Conservation (phyloP, 1,140 invertebrate species). For the Pogonus chalceus region DNA sequence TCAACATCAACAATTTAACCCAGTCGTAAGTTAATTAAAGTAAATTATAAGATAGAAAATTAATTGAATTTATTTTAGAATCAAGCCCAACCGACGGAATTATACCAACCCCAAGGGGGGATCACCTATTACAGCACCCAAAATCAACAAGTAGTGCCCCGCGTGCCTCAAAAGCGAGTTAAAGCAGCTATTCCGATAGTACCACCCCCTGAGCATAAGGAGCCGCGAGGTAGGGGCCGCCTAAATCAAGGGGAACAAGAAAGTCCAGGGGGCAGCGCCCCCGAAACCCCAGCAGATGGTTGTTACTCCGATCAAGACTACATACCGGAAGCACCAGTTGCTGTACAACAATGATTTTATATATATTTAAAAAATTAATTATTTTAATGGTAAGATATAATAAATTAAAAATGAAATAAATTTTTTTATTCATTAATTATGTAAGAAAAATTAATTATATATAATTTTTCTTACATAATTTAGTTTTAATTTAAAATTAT, state of each 20-base stretch:
- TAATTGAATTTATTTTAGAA: conserved; percentile 19
- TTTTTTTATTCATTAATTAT: conserved; percentile 1
- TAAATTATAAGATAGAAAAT: not conserved
- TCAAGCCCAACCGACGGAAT: conserved; percentile 26
- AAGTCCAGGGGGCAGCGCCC: not conserved
- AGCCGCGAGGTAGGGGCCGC: conserved; percentile 18
- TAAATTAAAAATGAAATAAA: not conserved
- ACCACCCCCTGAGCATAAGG: conserved; percentile 24
- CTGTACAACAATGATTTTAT: conserved; percentile 1
- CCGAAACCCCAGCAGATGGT: not conserved
- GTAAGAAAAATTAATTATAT: too few relatives aligned
- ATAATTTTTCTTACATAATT: too few relatives aligned
- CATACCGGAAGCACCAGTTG: not conserved
- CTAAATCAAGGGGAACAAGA: conserved; percentile 10
- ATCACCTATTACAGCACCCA: conserved; percentile 34
- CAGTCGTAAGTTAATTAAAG: conserved; percentile 24
- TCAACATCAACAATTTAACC: conserved; percentile 29
- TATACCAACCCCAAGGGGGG: conserved; percentile 32
- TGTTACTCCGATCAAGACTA: not conserved
- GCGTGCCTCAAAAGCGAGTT: conserved; percentile 27
- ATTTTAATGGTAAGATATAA: not conserved
- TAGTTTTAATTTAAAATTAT: too few relatives aligned
- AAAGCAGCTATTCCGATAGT: conserved; percentile 34
- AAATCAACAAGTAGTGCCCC: conserved; percentile 26
- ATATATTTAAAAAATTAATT: not conserved